Conservation (phyloP, 2,113 vertebrate species). For the Cyphomyrus discorhynchus region DNA sequence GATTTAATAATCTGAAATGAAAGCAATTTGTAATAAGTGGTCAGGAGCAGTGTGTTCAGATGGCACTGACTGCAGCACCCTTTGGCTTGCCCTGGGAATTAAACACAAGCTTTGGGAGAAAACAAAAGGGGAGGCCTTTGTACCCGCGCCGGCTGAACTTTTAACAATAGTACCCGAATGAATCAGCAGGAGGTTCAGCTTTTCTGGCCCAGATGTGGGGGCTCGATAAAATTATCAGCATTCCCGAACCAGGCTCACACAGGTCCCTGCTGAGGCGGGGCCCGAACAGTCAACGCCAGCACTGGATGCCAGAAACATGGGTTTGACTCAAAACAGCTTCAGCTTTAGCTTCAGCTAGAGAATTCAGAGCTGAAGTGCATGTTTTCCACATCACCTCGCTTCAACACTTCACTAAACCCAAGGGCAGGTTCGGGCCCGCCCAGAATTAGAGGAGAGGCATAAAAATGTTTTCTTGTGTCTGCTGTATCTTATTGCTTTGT, state of each 20-base stretch:
- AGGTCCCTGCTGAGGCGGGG: background rate
- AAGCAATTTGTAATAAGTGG: background rate
- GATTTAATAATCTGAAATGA: background rate
- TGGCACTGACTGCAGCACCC: too few species aligned
- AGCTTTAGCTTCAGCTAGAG: background rate
- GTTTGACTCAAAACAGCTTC: background rate
- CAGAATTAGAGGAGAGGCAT: background rate
- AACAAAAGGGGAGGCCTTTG: background rate
- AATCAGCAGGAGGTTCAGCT: background rate
- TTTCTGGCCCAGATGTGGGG: conserved; percentile 2
- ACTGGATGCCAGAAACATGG: background rate
- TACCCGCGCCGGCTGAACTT: background rate
- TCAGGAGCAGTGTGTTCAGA: background rate
- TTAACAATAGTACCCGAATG: conserved; percentile 13
- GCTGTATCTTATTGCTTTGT: background rate
- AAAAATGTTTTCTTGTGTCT: background rate
- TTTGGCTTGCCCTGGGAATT: background rate
- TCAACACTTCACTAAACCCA: background rate
- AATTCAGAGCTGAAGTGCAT: background rate
- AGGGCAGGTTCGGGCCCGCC: background rate
- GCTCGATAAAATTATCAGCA: conserved; percentile 1
- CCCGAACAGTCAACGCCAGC: background rate
- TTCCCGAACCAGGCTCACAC: background rate
- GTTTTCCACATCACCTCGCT: background rate
- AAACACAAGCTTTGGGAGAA: background rate